Evolutionary conservation across 2,113 vertebrate genomes (phyloP).

Genomic region (Apodemus speciosus): DNA sequence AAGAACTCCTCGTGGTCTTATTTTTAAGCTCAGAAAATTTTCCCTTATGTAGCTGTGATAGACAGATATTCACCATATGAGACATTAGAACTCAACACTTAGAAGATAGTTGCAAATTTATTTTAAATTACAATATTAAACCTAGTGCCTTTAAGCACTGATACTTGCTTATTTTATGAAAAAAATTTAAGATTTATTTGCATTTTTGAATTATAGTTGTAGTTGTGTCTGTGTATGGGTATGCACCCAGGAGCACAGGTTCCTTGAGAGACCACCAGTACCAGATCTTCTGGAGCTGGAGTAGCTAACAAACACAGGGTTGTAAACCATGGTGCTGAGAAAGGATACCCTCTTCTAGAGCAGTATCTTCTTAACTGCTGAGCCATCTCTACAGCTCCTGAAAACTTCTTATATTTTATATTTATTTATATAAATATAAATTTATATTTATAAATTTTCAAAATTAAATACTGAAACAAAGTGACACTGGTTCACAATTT

Average conservation of each 20-base stretch:
- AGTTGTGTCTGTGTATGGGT: not conserved
- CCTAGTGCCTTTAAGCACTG: not conserved
- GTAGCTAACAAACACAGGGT: no score
- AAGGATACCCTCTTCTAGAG: no score
- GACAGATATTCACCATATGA: not conserved
- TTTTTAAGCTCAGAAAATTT: not conserved
- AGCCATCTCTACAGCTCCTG: not conserved
- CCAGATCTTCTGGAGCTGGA: no score
- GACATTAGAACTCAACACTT: not conserved
- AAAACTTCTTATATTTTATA: not conserved
- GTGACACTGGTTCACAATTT: not conserved
- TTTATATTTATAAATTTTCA: no score
- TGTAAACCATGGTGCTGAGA: not conserved
- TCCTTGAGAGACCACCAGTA: not conserved
- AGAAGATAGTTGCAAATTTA: not conserved
- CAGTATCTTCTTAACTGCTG: not conserved
- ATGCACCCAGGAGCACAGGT: not conserved
- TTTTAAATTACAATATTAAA: constrained; percentile 31
- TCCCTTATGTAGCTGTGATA: not conserved
- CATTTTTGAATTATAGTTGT: no score
- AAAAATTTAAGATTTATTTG: not conserved
- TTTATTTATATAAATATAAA: no score
- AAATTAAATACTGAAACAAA: not conserved
- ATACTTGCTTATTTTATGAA: not conserved
- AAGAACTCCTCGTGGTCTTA: not conserved